These are phyloP conservation scores for Eupithecia abbreviata DNA, from an alignment of 2,888 invertebrate species.

Conservation along the genomic window DNA sequence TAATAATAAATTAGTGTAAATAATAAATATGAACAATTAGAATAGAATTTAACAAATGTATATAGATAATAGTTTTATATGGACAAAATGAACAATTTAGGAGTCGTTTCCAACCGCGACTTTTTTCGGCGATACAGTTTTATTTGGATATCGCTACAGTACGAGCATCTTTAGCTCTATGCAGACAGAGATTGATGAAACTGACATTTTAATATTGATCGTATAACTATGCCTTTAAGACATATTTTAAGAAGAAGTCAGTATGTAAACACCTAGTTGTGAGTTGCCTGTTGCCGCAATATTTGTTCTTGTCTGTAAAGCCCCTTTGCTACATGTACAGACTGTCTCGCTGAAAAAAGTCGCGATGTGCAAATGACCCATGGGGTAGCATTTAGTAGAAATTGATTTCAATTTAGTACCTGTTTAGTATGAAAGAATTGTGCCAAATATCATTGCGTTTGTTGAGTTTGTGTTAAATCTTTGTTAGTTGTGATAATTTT, in stretches of 20 bases:
- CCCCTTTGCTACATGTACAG: background rate
- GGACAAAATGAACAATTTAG: constrained; percentile 31
- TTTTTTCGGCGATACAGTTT: background rate
- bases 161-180: background rate
- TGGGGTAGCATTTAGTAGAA: constrained; percentile 42
- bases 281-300: no score
- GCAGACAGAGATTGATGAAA: no score
- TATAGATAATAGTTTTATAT: constrained; percentile 9
- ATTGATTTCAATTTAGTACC: constrained; percentile 32
- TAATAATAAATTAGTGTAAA: constrained; percentile 5
- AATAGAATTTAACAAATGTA: constrained; percentile 15
- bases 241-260: no score
- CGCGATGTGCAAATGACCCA: background rate
- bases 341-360: constrained; percentile 1
- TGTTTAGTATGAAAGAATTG: constrained; percentile 33
- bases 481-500: constrained; percentile 25
- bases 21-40: constrained; percentile 17
- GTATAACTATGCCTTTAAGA: no score
- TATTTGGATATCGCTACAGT: background rate
- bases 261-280: no score
- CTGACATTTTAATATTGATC: no score
- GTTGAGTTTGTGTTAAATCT: constrained; percentile 33
- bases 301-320: no score
- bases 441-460: constrained; percentile 41
- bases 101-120: background rate